Percentiles rank a stretch among this genome's conserved stretches.
Conservation (phyloP, 1,140 invertebrate species). For the Cotesia vestalis region DNA sequence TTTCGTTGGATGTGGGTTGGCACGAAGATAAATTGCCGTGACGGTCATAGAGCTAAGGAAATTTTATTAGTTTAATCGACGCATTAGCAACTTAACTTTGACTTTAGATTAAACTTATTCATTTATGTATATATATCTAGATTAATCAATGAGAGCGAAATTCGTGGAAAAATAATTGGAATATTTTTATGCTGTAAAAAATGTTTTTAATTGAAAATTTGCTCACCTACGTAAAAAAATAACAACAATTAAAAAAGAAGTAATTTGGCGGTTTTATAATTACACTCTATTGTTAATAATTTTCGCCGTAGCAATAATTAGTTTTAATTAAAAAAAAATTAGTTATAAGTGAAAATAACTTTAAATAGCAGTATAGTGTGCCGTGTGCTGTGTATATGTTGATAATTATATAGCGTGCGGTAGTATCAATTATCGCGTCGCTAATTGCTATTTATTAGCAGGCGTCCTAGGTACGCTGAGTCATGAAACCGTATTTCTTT, state of each 20-base stretch:
- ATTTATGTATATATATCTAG: neutral
- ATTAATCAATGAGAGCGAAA: too few relatives aligned
- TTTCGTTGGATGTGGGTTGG: slow-evolving; percentile 17
- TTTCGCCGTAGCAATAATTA: too few relatives aligned
- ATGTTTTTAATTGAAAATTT: neutral
- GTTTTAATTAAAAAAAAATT: slow-evolving; percentile 3
- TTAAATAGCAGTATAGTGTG: neutral
- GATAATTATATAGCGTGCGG: too few relatives aligned
- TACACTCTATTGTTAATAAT: too few relatives aligned
- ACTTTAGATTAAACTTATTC: too few relatives aligned
- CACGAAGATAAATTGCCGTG: slow-evolving; percentile 35
- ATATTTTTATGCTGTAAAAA: neutral
- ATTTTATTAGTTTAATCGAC: slow-evolving; percentile 50
- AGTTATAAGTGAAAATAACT: slow-evolving; percentile 16
- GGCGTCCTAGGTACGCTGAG: slow-evolving; percentile 31
- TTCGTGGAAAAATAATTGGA: neutral
- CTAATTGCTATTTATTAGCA: slow-evolving; percentile 52
- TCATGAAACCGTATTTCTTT: slow-evolving; percentile 3
- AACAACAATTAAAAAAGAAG: too few relatives aligned
- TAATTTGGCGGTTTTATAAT: too few relatives aligned
- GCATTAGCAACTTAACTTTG: slow-evolving; percentile 26
- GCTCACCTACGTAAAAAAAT: neutral
- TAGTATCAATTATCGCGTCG: slow-evolving; percentile 47
- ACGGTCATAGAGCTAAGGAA: slow-evolving; percentile 39
- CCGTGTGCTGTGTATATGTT: neutral